Percentiles rank a stretch among this genome's conserved stretches.
phyloP scores from a whole-genome alignment of 2,797 vertebrate species.

The Cebuella pygmaea region DNA sequence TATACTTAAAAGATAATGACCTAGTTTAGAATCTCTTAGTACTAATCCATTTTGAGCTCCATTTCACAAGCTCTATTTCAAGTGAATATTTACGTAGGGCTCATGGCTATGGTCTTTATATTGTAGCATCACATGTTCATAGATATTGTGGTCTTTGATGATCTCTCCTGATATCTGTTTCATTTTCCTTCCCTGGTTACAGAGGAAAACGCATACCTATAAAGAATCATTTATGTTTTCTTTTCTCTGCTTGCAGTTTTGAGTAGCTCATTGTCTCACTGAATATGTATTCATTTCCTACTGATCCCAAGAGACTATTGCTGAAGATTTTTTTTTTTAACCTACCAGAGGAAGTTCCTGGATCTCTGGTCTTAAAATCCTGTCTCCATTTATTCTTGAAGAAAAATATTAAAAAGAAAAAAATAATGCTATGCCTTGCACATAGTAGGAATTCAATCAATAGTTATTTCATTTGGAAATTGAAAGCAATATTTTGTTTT shows the following conservation, averaged over 20 bases:
- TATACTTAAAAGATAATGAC: not conserved
- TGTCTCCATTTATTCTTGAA: conserved; percentile 26
- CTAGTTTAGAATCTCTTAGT: conserved; percentile 45
- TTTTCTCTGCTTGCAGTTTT: not conserved
- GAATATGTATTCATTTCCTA: not conserved
- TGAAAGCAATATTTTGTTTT: conserved; percentile 52
- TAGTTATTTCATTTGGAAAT: conserved; percentile 41
- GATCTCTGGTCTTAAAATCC: not conserved
- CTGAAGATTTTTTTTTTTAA: not conserved
- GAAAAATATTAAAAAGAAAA: conserved; percentile 41
- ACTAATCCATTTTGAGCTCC: not conserved
- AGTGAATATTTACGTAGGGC: not conserved
- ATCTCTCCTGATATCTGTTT: not conserved
- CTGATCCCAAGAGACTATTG: not conserved
- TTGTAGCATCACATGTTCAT: not conserved
- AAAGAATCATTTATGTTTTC: not conserved
- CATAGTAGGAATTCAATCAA: not conserved
- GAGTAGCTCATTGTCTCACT: not conserved
- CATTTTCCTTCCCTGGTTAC: conserved; percentile 10
- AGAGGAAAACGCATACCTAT: not conserved
- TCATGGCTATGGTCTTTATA: not conserved
- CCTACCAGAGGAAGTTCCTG: not conserved
- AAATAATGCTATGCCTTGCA: not conserved
- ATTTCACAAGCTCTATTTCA: not conserved
- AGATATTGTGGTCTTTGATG: conserved; percentile 21